Evolutionary conservation across 2,888 invertebrate genomes (phyloP), one percentile per base, ranked within the genome.

Genomic region (Calameuta filiformis): DNA sequence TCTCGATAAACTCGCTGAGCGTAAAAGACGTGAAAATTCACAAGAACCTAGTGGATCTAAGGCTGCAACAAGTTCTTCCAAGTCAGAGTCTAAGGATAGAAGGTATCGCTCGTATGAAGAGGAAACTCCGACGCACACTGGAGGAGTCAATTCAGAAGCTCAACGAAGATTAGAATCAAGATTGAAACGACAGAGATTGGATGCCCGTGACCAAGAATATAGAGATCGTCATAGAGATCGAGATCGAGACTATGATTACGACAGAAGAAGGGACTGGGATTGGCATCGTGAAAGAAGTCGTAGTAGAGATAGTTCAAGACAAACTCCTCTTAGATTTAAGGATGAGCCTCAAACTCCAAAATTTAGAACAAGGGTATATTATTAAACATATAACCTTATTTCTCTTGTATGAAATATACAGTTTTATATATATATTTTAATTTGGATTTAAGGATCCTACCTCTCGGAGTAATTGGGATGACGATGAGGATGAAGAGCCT

Each of bases 41-140:
- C 86, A 88, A 35, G 87, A 89, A 15, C 78, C 85, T 3, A 78
- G 33, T 9, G 81, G 37, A 30, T 23, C 91, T 89, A 1, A 90
- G 91, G 79, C 89, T 86, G 9, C 88, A 86, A 76, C 89, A 87
- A 85, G 88, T 88, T 80, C 79, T 12, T 35, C 86, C 80, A 77
- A 78, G 69, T 79, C 82, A 0, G 87, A 88, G 1, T 82, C 83
- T 12, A 91, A 88, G 75, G 90, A 89, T 76, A 93, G 96, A 74
- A 95, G 96, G 90, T 97, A 98, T 88, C 94, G 98, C 75, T 93
- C 94, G 75, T 93, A 95, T 15, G 94, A 95, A 85, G 96, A 96
- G 86, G 98, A 99, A 92, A 98, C 98, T 0, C 99, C 99, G 0
- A 97, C 98, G 0, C 95, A 98, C 88, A 98, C 98, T 0, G 98